Base-by-base conservation (phyloP, 2,113 vertebrate species). In the Ciconia boyciana region DNA sequence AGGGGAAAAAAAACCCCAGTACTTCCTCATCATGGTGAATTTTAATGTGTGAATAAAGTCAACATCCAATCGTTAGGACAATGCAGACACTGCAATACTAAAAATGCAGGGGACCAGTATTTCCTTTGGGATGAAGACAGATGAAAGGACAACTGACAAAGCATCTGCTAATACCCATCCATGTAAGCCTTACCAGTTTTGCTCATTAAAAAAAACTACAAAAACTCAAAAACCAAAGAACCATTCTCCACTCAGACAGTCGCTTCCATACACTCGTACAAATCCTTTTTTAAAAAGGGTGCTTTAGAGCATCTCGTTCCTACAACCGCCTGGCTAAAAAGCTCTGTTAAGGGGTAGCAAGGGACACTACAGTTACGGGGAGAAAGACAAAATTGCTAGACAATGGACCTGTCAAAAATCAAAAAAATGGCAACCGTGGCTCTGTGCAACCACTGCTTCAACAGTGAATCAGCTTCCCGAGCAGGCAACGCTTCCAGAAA, bases 401-500 rank as follows among this genome's bases (percentile, higher is more conserved):
- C 92, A 95, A 91, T 21, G 52, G 83, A 87, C 39, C 52, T 76
- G 86, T 89, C 85, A 96, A 83, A 92, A 87, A 69, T 1, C 43
- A 68, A 70, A 84, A 79, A 26, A 74, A 55, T 9, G 36, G 71
- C 87, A 95, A 69, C 78, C 71, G 10, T 1, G 54, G 90, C 85
- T 49, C 60, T 54, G 79, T 90, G 90, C 70, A 82, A 51, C 65
- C 71, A 52, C 61, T 4, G 80, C 52, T 68, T 26, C 75, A 72
- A 91, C 89, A 58, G 43, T 95, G 94, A 96, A 94, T 95, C 93
- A 94, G 87, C 91, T 93, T 81, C 94, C 69, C 83, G 39, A n/a
- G 2, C 64, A 20, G 39, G 80, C 83, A 93, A 55, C 18, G 31
- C 78, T 79, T 87, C 90, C 91, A 75, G 79, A 49, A 48, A 6